phyloP scores from a whole-genome alignment of 2,797 vertebrate genomes.

The Siniperca scherzeri region DNA sequence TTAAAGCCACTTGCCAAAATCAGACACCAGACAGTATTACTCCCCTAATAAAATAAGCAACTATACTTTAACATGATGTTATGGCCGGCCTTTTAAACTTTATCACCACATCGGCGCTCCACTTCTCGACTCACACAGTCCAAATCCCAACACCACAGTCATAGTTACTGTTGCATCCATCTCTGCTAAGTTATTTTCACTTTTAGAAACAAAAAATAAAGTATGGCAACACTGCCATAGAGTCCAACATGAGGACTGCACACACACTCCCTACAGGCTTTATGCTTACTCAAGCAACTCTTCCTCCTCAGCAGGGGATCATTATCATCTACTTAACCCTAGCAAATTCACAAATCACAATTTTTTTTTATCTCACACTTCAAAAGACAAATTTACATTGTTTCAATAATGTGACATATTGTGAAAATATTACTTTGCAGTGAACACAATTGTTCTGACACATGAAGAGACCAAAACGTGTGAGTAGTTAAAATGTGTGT shows the following conservation, averaged over 20 bases:
- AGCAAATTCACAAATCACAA: neutral
- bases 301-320: neutral
- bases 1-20: neutral
- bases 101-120: neutral
- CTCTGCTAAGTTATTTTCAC: neutral
- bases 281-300: neutral
- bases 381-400: neutral
- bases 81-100: neutral
- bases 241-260: neutral
- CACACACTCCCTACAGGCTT: neutral
- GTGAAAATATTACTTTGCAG: neutral
- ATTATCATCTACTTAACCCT: neutral
- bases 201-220: neutral
- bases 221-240: neutral
- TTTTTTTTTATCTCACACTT: neutral
- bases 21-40: neutral
- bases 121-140: neutral
- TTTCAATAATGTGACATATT: neutral
- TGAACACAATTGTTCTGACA: neutral
- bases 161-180: neutral
- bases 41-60: neutral
- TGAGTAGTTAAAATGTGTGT: too few relatives aligned
- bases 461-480: neutral
- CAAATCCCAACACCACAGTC: neutral
- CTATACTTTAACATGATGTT: neutral